A percentile compares a stretch with the other conserved stretches of the same genome.
Evolutionary conservation across 1,140 invertebrate species (phyloP).

Genomic region (Neodiprion fabricii): DNA sequence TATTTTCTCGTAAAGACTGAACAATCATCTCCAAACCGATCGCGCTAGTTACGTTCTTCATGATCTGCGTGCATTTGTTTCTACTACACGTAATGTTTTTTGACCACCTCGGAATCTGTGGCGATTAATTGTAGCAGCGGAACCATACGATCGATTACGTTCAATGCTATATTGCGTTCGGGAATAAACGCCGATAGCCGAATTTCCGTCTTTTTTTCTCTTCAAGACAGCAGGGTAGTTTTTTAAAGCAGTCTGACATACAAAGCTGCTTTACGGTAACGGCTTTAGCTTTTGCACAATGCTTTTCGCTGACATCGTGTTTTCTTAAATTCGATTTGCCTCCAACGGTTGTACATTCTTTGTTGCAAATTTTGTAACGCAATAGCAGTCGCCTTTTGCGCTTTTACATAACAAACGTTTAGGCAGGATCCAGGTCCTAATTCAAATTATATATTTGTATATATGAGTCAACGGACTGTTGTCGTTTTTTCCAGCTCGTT

Average conservation of each 20-base stretch:
- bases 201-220: conserved; percentile 16
- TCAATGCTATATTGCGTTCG: conserved; percentile 17
- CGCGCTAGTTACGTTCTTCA: conserved; percentile 10
- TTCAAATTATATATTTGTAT: conserved; percentile 15
- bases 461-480: too few relatives aligned
- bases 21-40: too few relatives aligned
- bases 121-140: conserved; percentile 13
- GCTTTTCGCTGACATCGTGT: conserved; percentile 9
- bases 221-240: background rate
- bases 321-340: conserved; percentile 15
- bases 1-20: too few relatives aligned
- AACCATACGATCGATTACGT: conserved; percentile 10
- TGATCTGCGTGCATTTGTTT: conserved; percentile 18
- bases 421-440: conserved; percentile 9
- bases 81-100: conserved; percentile 7
- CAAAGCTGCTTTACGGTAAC: conserved; percentile 8
- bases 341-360: conserved; percentile 15
- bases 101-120: conserved; percentile 12
- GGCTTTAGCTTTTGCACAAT: conserved; percentile 14
- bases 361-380: conserved; percentile 6
- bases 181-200: conserved; percentile 11
- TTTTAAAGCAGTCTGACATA: background rate
- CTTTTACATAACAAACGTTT: conserved; percentile 9
- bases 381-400: background rate
- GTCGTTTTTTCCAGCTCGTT: too few relatives aligned